Evolutionary conservation across 2,797 vertebrate genomes (phyloP), one percentile per base, ranked within the genome.

Genomic region (Microhierax caerulescens): DNA sequence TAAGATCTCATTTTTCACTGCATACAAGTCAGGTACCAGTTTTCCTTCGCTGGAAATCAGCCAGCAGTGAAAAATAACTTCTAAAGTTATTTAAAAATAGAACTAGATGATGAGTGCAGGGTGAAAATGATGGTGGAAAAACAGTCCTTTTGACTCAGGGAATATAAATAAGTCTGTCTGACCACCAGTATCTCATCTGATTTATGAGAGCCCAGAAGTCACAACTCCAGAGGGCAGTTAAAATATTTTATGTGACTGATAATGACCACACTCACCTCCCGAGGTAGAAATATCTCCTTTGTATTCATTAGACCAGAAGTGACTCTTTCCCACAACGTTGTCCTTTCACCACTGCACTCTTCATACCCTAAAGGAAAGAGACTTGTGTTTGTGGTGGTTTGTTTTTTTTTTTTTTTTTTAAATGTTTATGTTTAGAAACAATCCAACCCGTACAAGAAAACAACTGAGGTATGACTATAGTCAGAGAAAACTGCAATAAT

Each of bases 161-260:
- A 79, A 77, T 85, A 94, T 57, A 90, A 92, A 92, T 84, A 76
- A 80, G 51, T 64, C 59, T 65, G 16, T 78, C 21, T 90, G 88
- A 92, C 67, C 73, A 94, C 50, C 68, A 90, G 12, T 73, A 90
- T 81, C 79, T 95, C 79, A 53, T 85, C 56, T 96, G 83, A 95
- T 93, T 95, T 96, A 95, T 88, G 74, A 84, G 2, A 93, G 4
- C 51, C 88, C 70, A 85, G 90, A 90, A 96, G 93, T 79, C 88
- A 76, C 74, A 93, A 21, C 63, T 86, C 59, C 77, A 79, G 88
- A 93, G 83, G 74, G 63, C 64, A 90, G 67, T 82, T 93, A 74
- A 93, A 88, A 84, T 90, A 93, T 82, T 94, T 94, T 82, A 88
- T 92, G 54, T 93, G 92, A 90, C 78, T 88, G 91, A 92, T 89